Conservation (phyloP, 2,888 invertebrate species). For the Zygaena filipendulae region DNA sequence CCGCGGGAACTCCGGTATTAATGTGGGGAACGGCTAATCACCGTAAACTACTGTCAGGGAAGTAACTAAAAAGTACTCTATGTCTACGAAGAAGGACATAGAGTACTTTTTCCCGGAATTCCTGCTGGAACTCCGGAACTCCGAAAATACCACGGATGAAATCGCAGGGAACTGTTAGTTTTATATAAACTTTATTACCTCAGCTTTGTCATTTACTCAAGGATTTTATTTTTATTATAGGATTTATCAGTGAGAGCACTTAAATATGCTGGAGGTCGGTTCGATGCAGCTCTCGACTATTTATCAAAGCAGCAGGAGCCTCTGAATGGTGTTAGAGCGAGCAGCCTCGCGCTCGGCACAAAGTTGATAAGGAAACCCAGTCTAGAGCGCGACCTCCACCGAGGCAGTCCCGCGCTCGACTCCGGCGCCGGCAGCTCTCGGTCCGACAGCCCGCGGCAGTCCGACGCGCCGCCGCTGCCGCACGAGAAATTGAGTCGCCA, state of each 20-base stretch:
- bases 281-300: constrained; percentile 77
- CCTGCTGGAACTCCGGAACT: too few species aligned
- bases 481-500: constrained; percentile 74
- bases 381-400: constrained; percentile 83
- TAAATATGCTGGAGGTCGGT: constrained; percentile 75
- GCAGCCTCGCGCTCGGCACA: constrained; percentile 69
- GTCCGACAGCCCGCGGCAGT: constrained; percentile 87
- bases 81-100: too few species aligned
- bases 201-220: too few species aligned
- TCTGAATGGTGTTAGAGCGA: constrained; percentile 63
- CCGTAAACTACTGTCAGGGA: too few species aligned
- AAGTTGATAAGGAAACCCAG: constrained; percentile 90
- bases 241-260: constrained; percentile 76
- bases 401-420: constrained; percentile 88
- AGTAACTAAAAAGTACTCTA: too few species aligned
- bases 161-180: too few species aligned
- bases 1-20: too few species aligned
- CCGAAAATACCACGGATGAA: too few species aligned
- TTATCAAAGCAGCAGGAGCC: constrained; percentile 72
- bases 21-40: too few species aligned
- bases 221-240: constrained; percentile 55
- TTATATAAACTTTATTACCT: too few species aligned
- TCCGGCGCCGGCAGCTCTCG: constrained; percentile 90
- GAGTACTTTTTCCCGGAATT: too few species aligned
- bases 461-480: constrained; percentile 69